Conservation (phyloP, 2,113 vertebrate genomes). For the Otolemur garnettii region DNA sequence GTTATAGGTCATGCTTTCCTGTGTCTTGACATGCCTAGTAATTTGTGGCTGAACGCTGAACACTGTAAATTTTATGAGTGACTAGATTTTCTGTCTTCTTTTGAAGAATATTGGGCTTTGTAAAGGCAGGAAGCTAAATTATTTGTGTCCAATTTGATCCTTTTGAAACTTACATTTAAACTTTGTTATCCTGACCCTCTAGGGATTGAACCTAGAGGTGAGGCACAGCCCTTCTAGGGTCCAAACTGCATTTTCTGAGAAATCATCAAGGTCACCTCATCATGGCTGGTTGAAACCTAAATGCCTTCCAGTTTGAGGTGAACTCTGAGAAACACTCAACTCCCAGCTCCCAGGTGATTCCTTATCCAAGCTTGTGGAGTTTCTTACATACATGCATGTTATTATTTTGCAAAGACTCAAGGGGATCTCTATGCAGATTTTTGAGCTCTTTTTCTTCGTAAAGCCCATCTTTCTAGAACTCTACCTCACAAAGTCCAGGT, state of each 20-base stretch:
- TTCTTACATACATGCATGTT: background rate
- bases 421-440: background rate
- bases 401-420: background rate
- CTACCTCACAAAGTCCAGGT: background rate
- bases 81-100: background rate
- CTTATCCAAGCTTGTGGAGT: background rate
- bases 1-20: background rate
- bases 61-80: background rate
- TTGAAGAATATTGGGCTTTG: background rate
- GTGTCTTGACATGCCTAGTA: background rate
- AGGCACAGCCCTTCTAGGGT: background rate
- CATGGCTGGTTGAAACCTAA: background rate
- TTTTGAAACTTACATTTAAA: background rate
- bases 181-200: background rate
- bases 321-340: background rate
- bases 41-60: background rate
- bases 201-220: background rate
- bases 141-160: background rate
- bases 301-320: background rate
- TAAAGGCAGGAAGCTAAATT: background rate
- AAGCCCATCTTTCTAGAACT: background rate
- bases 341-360: background rate
- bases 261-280: background rate
- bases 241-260: background rate
- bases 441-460: background rate